Conservation (phyloP, 2,797 vertebrate species). For the Argya squamiceps region DNA sequence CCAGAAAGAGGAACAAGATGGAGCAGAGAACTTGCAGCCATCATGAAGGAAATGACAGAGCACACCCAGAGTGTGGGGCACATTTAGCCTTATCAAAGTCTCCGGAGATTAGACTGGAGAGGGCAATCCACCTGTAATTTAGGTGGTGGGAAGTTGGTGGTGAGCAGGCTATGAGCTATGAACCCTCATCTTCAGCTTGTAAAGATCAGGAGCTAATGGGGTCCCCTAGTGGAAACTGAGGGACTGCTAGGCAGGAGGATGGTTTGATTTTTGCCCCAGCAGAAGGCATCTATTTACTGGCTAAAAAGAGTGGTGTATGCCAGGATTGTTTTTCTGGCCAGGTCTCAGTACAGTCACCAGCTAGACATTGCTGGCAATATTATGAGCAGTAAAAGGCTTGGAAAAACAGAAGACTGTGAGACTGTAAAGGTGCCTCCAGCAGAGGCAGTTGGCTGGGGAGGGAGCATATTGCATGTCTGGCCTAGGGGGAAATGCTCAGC, state of each 20-base stretch:
- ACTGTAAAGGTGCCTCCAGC: neutral
- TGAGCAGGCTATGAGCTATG: rapidly evolving
- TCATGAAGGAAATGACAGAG: neutral
- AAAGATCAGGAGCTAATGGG: neutral
- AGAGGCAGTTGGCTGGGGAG: neutral
- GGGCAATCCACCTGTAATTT: neutral
- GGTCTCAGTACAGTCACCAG: neutral
- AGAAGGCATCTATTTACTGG: neutral
- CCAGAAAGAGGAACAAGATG: neutral
- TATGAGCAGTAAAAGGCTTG: neutral
- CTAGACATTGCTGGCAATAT: neutral
- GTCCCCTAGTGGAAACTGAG: neutral
- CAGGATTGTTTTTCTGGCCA: neutral
- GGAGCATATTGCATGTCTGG: neutral
- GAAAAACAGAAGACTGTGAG: neutral
- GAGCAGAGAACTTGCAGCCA: neutral
- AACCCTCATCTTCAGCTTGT: neutral
- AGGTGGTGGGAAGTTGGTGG: neutral
- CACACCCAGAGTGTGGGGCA: neutral
- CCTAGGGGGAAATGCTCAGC: neutral
- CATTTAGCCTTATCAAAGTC: neutral
- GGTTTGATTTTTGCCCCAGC: neutral
- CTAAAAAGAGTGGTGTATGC: neutral
- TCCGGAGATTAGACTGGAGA: neutral
- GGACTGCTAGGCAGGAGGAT: neutral